Conservation (phyloP, 2,888 invertebrate species). For the Exocentrus adspersus region DNA sequence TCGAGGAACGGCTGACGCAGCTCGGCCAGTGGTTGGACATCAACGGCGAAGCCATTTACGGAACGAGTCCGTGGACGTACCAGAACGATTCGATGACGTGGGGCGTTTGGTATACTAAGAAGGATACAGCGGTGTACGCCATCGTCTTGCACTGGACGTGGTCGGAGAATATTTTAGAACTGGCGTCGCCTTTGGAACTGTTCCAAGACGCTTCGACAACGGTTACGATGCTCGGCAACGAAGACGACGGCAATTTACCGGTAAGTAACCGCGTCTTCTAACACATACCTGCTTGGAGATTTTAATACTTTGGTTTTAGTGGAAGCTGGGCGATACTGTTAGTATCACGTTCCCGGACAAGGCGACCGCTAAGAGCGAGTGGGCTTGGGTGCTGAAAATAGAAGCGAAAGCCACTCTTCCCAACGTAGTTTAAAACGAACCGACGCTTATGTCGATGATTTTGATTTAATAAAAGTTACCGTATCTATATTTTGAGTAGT, state of each 20-base stretch:
- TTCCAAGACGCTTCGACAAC: constrained; percentile 48
- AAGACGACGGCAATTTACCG: constrained; percentile 41
- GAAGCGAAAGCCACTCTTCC: not conserved
- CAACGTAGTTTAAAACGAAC: not conserved
- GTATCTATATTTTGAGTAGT: too few species aligned
- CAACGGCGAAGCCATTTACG: constrained; percentile 90
- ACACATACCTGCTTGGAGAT: too few species aligned
- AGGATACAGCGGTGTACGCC: constrained; percentile 69
- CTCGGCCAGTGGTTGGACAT: constrained; percentile 82
- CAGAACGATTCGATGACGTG: constrained; percentile 82
- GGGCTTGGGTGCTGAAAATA: constrained; percentile 66
- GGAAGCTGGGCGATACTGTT: constrained; percentile 30
- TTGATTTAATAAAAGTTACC: not conserved
- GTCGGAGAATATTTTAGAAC: constrained; percentile 64
- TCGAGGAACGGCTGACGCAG: constrained; percentile 82
- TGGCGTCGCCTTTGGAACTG: constrained; percentile 59
- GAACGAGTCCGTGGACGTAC: constrained; percentile 77
- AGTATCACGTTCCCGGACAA: constrained; percentile 63
- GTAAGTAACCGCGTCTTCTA: too few species aligned
- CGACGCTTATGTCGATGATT: too few species aligned
- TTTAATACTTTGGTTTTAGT: constrained; percentile 37
- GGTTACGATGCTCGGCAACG: constrained; percentile 68
- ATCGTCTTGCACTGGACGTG: constrained; percentile 76
- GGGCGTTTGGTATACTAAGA: constrained; percentile 56
- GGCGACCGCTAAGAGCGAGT: constrained; percentile 59